Evolutionary conservation across 2,113 vertebrate species (phyloP).

Genomic region (Pristiophorus japonicus): DNA sequence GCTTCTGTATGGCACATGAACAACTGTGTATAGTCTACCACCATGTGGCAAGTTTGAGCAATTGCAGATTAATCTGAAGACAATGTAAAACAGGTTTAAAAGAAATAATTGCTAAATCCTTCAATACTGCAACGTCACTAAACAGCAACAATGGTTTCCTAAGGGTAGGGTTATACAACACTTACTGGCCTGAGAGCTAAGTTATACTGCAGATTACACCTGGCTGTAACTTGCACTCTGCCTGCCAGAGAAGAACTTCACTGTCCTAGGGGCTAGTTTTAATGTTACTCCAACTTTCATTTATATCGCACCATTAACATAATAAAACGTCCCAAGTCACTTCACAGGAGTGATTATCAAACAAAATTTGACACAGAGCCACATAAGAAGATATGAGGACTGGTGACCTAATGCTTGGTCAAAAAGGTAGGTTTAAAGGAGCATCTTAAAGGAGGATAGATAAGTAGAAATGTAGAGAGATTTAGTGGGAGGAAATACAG

Average conservation of each 20-base stretch:
- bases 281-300: not conserved
- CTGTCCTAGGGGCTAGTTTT: not conserved
- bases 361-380: not conserved
- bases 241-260: not conserved
- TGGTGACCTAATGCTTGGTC: not conserved
- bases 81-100: not conserved
- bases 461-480: not conserved
- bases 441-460: not conserved
- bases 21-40: not conserved
- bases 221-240: not conserved
- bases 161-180: not conserved
- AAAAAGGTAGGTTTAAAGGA: not conserved
- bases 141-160: not conserved
- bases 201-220: not conserved
- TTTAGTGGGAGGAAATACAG: not conserved
- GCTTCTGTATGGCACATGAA: not conserved
- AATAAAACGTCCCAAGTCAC: not conserved
- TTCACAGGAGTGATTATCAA: not conserved
- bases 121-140: not conserved
- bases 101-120: not conserved
- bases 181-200: not conserved
- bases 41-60: not conserved
- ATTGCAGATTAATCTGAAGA: not conserved
- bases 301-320: not conserved
- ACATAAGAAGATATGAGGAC: not conserved